phyloP scores from a whole-genome alignment of 2,113 vertebrate genomes.

The Toxostoma redivivum region DNA sequence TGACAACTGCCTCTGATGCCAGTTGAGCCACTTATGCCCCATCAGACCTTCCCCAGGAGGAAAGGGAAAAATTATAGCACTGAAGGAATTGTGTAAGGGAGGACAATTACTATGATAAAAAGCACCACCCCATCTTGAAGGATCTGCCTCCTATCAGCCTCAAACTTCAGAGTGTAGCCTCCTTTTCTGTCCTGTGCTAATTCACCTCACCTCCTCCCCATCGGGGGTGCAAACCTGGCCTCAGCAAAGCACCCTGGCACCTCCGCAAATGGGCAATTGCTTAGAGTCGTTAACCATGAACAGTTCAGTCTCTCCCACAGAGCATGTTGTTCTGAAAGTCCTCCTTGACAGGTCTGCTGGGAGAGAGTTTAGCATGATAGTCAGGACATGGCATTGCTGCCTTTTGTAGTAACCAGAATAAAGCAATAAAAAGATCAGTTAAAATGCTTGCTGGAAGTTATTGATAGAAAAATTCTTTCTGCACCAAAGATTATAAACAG shows the following conservation, averaged over 20 bases:
- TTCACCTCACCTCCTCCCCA: not conserved
- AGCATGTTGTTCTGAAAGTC: not conserved
- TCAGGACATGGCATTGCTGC: conserved; percentile 36
- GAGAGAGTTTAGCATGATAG: not conserved
- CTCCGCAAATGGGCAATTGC: not conserved
- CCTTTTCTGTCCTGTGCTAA: not conserved
- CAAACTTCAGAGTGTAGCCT: not conserved
- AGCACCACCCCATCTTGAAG: not conserved
- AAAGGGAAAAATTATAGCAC: fast-evolving
- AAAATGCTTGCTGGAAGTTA: conserved; percentile 76
- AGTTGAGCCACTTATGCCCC: not conserved
- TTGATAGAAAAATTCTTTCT: conserved; percentile 81
- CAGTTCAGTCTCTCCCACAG: not conserved
- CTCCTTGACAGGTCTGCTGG: not conserved
- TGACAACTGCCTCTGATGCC: not conserved
- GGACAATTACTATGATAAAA: not conserved
- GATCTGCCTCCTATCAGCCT: not conserved
- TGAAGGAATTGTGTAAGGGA: not conserved
- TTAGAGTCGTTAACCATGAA: not conserved
- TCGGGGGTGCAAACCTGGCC: fast-evolving
- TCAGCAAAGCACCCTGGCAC: not conserved
- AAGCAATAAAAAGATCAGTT: conserved; percentile 75
- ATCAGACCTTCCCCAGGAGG: fast-evolving
- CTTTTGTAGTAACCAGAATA: conserved; percentile 65
- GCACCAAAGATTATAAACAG: conserved; percentile 76